Base-by-base conservation (phyloP, 2,888 invertebrate genomes). In the Agrotis clavis region DNA sequence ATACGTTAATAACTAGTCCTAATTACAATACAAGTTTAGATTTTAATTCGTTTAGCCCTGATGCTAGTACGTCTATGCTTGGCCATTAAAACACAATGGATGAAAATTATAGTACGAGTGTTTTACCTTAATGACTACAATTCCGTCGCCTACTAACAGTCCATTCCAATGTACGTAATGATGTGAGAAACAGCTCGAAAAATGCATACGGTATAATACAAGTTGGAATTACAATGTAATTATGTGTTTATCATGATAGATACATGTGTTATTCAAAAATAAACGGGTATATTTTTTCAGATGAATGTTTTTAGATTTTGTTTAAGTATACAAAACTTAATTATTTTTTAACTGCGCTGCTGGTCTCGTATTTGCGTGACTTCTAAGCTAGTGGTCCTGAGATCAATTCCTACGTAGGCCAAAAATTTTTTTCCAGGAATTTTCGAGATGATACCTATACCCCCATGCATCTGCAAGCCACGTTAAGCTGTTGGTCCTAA, bases 181-280 rank as follows among this genome's bases (percentile, higher is more conserved):
- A 83, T 75, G 86, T 83, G 86, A 71, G 81, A 84, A 85, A 69
- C 69, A 54, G 25, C 50, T 61, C 19, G 60, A 80, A 83, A 71
- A 79, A 74, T 64, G 67, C 69, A 74, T 67, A 62, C 63, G 11
- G 7, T 7, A 65, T 64, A 61, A 79, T 61, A 67, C 35, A 19
- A 50, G 14, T 56, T 59, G 19, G 19, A 51, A 67, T 13, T 65
- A 69, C 80, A 70, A 57, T 57, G 54, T 67, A 74, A 80, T 80
- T 54, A 74, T 30, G 59, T 66, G 68, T 79, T 74, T 60, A 74
- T 19, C n/a, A 25, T 45, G 51, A 11, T 82, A 35, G 6, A 79
- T 63, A 54, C 51, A 79, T 11, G 13, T 53, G 53, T 41, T 56
- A 48, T 30, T 50, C 2, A 41, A 25, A 18, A 1, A 41, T 13